phyloP scores from a whole-genome alignment of 2,888 invertebrate genomes.

The Tryphoninae sp. region DNA sequence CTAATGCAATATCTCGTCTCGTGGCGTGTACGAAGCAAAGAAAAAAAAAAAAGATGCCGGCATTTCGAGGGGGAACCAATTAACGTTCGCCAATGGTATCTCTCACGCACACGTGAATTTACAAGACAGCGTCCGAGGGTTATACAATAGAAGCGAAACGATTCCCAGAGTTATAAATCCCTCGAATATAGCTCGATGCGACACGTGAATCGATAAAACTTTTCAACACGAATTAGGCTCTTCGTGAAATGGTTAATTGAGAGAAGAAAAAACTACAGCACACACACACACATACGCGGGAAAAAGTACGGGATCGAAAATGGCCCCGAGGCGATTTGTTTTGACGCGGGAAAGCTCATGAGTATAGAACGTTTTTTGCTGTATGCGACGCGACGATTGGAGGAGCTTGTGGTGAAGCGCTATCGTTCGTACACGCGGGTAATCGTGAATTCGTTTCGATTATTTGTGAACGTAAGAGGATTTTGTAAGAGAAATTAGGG shows the following conservation, averaged over 20 bases:
- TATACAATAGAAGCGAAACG: conserved; percentile 50
- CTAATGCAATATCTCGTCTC: conserved; percentile 2
- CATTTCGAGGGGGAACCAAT: conserved; percentile 47
- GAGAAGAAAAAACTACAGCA: too few relatives aligned
- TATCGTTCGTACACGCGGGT: background rate
- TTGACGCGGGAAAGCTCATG: conserved; percentile 40
- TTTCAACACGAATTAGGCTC: too few relatives aligned
- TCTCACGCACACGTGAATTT: conserved; percentile 17
- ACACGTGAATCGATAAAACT: conserved; percentile 22
- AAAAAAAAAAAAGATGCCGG: conserved; percentile 40
- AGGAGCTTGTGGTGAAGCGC: background rate
- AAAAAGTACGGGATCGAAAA: conserved; percentile 2
- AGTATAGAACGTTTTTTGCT: background rate
- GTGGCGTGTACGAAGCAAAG: background rate
- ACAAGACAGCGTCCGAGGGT: conserved; percentile 34
- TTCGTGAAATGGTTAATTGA: too few relatives aligned
- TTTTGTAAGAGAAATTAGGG: background rate
- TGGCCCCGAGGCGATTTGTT: conserved; percentile 37
- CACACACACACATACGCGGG: background rate
- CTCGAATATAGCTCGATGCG: conserved; percentile 16
- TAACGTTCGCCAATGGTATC: conserved; percentile 42
- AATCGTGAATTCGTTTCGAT: background rate
- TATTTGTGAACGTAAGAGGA: background rate
- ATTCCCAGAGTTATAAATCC: conserved; percentile 6
- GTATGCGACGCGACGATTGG: background rate